Base-by-base conservation (phyloP, 1,140 invertebrate species). In the Microplitis demolitor region DNA sequence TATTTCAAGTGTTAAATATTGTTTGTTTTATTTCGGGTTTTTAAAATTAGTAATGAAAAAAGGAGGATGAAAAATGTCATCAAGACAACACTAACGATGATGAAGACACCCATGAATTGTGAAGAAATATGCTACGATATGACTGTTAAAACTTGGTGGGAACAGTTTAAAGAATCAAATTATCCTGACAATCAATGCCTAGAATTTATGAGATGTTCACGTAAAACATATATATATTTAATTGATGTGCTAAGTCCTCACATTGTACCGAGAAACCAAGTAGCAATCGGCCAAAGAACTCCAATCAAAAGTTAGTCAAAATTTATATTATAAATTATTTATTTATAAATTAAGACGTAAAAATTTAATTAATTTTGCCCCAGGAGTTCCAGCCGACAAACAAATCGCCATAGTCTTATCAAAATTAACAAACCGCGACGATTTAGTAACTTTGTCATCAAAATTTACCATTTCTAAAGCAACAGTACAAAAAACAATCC, bases 391-490 rank as follows among this genome's bases (percentile, higher is more conserved):
- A 66, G 58, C 13, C 4, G 72, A 74, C 45, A 76, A 76, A 54
- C 72, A 76, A 71, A 50, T 77, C 6, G 76, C 74, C 5, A n/a
- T 76, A 34, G 33, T 72, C 14, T 50, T 77, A 0, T 67, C 51
- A 45, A 77, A 77, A 69, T 45, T 77, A 35, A 70, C 64, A 33
- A 54, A 24, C 39, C 50, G 39, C 34, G 53, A 6, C 4, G 78
- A 79, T 69, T 80, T 80, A 61, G 54, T 61, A 24, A 70, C 63
- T 11, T 73, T 82, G 2, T 82, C 79, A 1, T 75, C 61, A 39
- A 82, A 77, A 73, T 79, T 79, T 73, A 77, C 78, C 33, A 71
- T 80, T n/a, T 75, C 80, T 37, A 79, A 80, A 73, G 78, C 78
- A 4, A 79, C 79, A 16, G 78, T 79, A 14, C 77, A 80, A 50